Conservation (phyloP, 2,797 vertebrate species). For the Scyliorhinus canicula region DNA sequence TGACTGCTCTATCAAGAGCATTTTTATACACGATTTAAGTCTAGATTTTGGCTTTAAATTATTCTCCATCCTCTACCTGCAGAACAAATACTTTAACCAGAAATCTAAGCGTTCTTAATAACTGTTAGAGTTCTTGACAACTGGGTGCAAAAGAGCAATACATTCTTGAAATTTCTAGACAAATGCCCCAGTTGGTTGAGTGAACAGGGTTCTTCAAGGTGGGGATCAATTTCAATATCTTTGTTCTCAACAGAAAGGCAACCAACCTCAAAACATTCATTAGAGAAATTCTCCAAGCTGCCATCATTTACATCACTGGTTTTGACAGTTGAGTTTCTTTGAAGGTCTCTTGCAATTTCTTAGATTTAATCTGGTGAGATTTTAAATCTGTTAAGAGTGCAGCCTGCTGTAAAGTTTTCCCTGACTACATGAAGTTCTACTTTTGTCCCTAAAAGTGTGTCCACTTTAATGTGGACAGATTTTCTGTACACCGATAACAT, state of each 20-base stretch:
- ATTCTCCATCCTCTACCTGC: neutral
- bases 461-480: neutral
- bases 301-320: neutral
- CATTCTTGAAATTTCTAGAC: neutral
- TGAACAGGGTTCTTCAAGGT: neutral
- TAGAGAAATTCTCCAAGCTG: neutral
- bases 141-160: neutral
- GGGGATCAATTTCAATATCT: neutral
- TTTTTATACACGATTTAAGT: neutral
- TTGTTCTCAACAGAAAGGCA: neutral
- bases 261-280: neutral
- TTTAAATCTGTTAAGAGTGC: neutral
- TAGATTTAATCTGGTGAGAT: neutral
- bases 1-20: too few species aligned
- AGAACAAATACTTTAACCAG: neutral
- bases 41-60: neutral
- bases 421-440: neutral
- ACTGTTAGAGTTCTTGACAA: neutral
- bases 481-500: neutral
- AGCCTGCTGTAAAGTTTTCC: neutral
- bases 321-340: conserved; percentile 2
- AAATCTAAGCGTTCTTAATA: neutral
- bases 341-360: neutral
- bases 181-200: neutral
- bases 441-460: neutral